A percentile compares a stretch with the other conserved stretches of the same genome.
Conservation (phyloP, 2,888 invertebrate genomes). For the Drosophila falleni region DNA sequence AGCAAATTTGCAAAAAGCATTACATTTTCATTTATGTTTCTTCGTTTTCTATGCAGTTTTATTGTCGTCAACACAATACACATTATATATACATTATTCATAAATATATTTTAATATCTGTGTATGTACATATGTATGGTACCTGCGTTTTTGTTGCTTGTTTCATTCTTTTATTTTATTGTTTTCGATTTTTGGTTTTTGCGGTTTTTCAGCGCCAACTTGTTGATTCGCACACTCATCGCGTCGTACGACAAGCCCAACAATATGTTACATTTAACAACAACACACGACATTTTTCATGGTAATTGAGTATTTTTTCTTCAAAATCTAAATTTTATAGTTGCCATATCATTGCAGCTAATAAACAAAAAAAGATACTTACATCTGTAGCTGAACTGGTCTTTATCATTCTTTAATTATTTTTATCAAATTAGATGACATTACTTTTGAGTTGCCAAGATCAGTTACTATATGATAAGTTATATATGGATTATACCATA, state of each 20-base stretch:
- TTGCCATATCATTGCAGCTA: not conserved
- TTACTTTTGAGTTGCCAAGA: not conserved
- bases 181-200: conserved; percentile 13
- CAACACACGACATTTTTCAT: not conserved
- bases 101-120: not conserved
- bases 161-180: conserved; percentile 14
- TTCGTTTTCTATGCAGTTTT: conserved; percentile 11
- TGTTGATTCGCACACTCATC: conserved; percentile 66
- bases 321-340: not conserved
- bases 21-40: not conserved
- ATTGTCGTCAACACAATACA: conserved; percentile 13
- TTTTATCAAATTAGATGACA: not conserved
- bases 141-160: conserved; percentile 25
- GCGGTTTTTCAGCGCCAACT: conserved; percentile 51
- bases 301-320: not conserved
- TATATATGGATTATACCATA: not conserved
- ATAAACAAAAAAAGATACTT: not conserved
- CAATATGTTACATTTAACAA: conserved; percentile 23
- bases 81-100: not conserved
- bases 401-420: not conserved
- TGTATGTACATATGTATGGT: conserved; percentile 22
- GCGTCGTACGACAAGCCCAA: conserved; percentile 48
- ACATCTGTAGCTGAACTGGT: not conserved
- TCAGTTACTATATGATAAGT: not conserved
- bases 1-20: conserved; percentile 23